Evolutionary conservation across 1,140 invertebrate species (phyloP).

Genomic region (Drosophila bipectinata): DNA sequence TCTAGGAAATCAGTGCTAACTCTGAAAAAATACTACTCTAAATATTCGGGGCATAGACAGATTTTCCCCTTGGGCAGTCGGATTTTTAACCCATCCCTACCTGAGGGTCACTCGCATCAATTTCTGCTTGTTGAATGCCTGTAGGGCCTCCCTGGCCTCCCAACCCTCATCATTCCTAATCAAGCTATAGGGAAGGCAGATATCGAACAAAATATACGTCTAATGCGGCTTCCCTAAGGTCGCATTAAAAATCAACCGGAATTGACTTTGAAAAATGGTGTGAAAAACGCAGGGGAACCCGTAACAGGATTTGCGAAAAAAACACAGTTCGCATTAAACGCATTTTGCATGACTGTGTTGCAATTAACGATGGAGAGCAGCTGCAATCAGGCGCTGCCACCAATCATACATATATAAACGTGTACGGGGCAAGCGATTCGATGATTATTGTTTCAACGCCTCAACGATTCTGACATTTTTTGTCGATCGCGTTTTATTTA

Average conservation of each 20-base stretch:
- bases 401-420: constrained; percentile 24
- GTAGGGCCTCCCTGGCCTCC: not conserved
- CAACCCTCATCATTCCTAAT: constrained; percentile 41
- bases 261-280: constrained; percentile 74
- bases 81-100: constrained; percentile 21
- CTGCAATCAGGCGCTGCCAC: constrained; percentile 66
- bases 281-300: constrained; percentile 48
- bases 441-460: constrained; percentile 81
- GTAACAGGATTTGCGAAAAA: not conserved
- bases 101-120: constrained; percentile 24
- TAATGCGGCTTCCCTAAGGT: constrained; percentile 61
- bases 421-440: constrained; percentile 29
- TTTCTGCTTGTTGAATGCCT: constrained; percentile 39
- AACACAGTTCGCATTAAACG: constrained; percentile 52
- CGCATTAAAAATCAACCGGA: constrained; percentile 57
- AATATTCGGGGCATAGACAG: constrained; percentile 5
- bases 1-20: constrained; percentile 15
- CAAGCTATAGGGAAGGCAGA: constrained; percentile 5
- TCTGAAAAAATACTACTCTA: constrained; percentile 8
- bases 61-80: constrained; percentile 12
- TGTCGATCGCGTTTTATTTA: constrained; percentile 6
- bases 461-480: constrained; percentile 69
- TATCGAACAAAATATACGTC: constrained; percentile 18
- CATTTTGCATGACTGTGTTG: constrained; percentile 66
- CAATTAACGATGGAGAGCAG: constrained; percentile 65